phyloP scores from a whole-genome alignment of 2,888 invertebrate species.

The Drosophila kokeensis region DNA sequence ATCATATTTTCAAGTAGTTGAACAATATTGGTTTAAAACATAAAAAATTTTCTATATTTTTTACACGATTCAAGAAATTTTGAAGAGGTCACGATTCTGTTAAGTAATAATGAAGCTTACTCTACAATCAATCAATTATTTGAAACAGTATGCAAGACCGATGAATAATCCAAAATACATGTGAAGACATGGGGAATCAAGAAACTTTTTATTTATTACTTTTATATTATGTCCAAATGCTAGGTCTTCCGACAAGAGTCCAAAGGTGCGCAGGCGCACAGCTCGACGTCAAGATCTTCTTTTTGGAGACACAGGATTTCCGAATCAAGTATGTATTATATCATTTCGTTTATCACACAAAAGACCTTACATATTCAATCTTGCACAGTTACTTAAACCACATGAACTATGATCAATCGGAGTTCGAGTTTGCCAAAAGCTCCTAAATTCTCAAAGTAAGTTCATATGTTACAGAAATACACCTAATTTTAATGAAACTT shows the following conservation, averaged over 20 bases:
- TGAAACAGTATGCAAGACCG: conserved; percentile 47
- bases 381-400: conserved; percentile 3
- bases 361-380: background rate
- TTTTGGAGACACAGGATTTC: conserved; percentile 85
- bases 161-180: conserved; percentile 25
- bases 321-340: conserved; percentile 24
- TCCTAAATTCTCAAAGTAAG: conserved; percentile 10
- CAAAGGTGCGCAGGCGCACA: conserved; percentile 88
- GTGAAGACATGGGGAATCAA: conserved; percentile 9
- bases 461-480: conserved; percentile 6
- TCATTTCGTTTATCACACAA: background rate
- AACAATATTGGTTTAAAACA: conserved; percentile 10
- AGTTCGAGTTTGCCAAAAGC: conserved; percentile 10
- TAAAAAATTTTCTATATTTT: conserved; percentile 27
- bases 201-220: conserved; percentile 1
- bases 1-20: background rate
- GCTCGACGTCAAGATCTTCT: conserved; percentile 90
- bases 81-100: conserved; percentile 59
- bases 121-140: conserved; percentile 50
- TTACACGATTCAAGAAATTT: conserved; percentile 42
- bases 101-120: conserved; percentile 55
- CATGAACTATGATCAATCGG: conserved; percentile 3
- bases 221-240: conserved; percentile 29
- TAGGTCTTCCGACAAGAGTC: conserved; percentile 55
- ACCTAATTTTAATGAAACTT: background rate